Evolutionary conservation across 2,797 vertebrate genomes (phyloP).

Genomic region (Urocyon cinereoargenteus): DNA sequence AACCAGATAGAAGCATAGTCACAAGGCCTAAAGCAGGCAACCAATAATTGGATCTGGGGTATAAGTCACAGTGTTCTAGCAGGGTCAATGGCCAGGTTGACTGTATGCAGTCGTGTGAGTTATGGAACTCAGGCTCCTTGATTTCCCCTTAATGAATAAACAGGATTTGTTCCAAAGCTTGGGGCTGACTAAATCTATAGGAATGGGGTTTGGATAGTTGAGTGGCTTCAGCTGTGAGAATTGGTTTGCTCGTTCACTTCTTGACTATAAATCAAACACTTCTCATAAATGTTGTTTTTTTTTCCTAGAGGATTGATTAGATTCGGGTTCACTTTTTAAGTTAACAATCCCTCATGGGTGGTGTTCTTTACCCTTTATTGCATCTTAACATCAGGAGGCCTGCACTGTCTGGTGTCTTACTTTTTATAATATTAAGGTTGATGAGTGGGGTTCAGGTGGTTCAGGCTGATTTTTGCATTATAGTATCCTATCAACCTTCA

Average conservation of each 20-base stretch:
- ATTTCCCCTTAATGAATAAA: slow-evolving; percentile 49
- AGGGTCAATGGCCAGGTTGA: background rate
- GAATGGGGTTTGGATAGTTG: background rate
- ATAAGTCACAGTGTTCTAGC: background rate
- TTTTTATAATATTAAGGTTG: slow-evolving; percentile 47
- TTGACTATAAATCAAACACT: slow-evolving; percentile 41
- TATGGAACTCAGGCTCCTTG: background rate
- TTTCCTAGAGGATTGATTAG: slow-evolving; percentile 12
- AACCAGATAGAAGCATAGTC: background rate
- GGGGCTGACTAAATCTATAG: background rate
- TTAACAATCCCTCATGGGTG: background rate
- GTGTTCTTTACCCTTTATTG: background rate
- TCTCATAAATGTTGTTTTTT: background rate
- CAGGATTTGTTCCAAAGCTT: slow-evolving; percentile 28
- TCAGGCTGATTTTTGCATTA: slow-evolving; percentile 6
- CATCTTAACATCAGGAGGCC: background rate
- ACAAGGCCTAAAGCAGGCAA: background rate
- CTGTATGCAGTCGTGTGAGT: background rate
- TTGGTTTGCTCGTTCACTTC: slow-evolving; percentile 41
- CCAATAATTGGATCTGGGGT: background rate
- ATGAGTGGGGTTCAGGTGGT: background rate
- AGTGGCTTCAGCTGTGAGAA: background rate
- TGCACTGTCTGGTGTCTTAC: background rate
- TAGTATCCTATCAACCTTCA: background rate
- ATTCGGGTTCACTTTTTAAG: slow-evolving; percentile 33